Evolutionary conservation across 2,113 vertebrate species (phyloP).

Genomic region (Semicossyphus pulcher): DNA sequence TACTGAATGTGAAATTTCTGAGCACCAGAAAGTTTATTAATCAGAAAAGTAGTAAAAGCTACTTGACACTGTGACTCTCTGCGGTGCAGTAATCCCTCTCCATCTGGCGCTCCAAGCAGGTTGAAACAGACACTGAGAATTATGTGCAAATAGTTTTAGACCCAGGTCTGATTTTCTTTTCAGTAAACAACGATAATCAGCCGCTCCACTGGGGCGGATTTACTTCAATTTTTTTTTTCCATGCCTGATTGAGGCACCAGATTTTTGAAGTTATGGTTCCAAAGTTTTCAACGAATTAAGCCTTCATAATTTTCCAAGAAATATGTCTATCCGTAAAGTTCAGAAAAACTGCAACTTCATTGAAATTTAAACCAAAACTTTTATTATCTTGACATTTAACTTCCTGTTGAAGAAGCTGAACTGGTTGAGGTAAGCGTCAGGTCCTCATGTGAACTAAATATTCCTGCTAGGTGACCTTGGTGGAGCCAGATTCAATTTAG

Average conservation of each 20-base stretch:
- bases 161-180: constrained; percentile 47
- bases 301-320: constrained; percentile 5
- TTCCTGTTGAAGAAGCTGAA: neutral
- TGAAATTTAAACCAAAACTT: neutral
- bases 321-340: constrained; percentile 9
- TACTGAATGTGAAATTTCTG: constrained; percentile 25
- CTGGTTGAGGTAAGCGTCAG: neutral
- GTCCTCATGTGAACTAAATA: constrained; percentile 5
- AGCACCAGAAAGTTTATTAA: constrained; percentile 44
- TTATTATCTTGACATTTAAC: constrained; percentile 12
- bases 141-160: constrained; percentile 58
- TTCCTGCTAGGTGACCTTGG: constrained; percentile 49
- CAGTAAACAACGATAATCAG: constrained; percentile 45
- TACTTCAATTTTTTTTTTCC: constrained; percentile 8
- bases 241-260: constrained; percentile 3
- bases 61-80: constrained; percentile 41
- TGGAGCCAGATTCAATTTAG: constrained; percentile 71
- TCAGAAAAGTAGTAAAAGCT: constrained; percentile 45
- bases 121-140: constrained; percentile 52
- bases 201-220: constrained; percentile 25
- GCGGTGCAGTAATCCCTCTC: constrained; percentile 44
- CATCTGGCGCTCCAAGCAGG: constrained; percentile 60
- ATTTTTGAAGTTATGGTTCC: constrained; percentile 20
- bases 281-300: constrained; percentile 30
- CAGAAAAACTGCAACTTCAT: constrained; percentile 25